A percentile compares a stretch with the other conserved stretches of the same genome.
Evolutionary conservation across 2,888 invertebrate genomes (phyloP).

Genomic region (Drosophila merina): DNA sequence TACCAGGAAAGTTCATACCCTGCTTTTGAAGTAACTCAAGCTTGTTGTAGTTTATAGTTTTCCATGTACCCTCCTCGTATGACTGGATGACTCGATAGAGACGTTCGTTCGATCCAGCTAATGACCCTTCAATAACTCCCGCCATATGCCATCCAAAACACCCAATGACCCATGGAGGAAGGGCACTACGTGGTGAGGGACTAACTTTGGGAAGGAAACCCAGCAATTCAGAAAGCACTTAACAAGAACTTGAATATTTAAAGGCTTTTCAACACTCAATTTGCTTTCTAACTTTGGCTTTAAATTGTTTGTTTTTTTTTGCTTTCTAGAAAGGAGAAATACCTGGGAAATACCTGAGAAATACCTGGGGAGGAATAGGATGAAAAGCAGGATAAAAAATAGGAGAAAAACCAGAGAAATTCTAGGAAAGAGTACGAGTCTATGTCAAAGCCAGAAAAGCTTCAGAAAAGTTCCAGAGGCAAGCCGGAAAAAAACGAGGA

Average conservation of each 20-base stretch:
- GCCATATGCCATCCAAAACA: slow-evolving; percentile 17
- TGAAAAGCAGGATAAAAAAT: neutral
- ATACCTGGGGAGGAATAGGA: slow-evolving; percentile 3
- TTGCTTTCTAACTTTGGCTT: slow-evolving; percentile 12
- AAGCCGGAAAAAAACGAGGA: neutral
- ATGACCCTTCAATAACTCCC: slow-evolving; percentile 26
- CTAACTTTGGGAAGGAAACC: too few species aligned
- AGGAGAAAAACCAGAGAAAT: neutral
- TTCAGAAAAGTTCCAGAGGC: neutral
- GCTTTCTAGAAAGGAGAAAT: neutral
- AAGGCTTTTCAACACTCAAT: slow-evolving; percentile 21
- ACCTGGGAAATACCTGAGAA: slow-evolving; percentile 5
- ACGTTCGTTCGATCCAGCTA: slow-evolving; percentile 19
- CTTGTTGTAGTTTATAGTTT: neutral
- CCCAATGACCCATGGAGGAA: slow-evolving; percentile 5
- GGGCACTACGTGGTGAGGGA: too few species aligned
- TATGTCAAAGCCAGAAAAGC: slow-evolving; percentile 1
- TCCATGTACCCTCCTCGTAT: neutral
- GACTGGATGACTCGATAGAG: neutral
- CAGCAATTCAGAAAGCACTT: too few species aligned
- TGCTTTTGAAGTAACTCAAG: neutral
- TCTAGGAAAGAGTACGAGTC: neutral
- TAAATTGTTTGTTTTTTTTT: slow-evolving; percentile 19
- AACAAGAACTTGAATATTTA: slow-evolving; percentile 19
- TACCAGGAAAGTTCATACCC: neutral